These are phyloP conservation scores for Pantherophis guttatus DNA, from an alignment of 2,113 vertebrate genomes.

Conservation along the genomic window DNA sequence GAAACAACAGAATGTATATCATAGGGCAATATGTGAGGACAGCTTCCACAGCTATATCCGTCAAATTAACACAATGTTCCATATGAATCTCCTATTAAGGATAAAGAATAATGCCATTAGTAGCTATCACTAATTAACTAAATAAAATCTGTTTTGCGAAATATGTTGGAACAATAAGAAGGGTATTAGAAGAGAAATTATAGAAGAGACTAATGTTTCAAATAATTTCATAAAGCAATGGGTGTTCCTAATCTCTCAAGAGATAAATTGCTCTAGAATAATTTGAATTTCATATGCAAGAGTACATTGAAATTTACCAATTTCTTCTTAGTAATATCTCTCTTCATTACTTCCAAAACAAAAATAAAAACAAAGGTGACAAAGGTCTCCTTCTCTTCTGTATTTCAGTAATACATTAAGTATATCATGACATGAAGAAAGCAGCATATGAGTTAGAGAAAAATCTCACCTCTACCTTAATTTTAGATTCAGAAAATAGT, in stretches of 20 bases:
- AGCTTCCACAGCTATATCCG: slow-evolving; percentile 76
- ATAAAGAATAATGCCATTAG: slow-evolving; percentile 11
- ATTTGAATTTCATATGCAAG: not conserved
- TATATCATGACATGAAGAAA: not conserved
- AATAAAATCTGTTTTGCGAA: not conserved
- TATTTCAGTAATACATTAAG: not conserved
- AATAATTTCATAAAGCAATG: not conserved
- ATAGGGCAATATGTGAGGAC: slow-evolving; percentile 78
- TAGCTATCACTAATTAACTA: not conserved
- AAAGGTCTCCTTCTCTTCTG: not conserved
- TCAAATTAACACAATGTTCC: slow-evolving; percentile 78
- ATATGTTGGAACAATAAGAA: not conserved
- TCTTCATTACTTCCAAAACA: not conserved
- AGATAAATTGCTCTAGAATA: not conserved
- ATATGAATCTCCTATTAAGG: slow-evolving; percentile 80
- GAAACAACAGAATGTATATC: slow-evolving; percentile 81
- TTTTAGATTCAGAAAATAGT: not conserved
- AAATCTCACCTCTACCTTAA: not conserved
- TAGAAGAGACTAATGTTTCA: not conserved
- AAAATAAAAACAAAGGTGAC: not conserved
- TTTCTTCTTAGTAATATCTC: not conserved
- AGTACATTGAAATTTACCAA: not conserved
- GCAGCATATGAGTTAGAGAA: not conserved
- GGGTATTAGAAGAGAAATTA: not conserved
- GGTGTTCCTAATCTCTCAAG: not conserved